A percentile compares a stretch with the other conserved stretches of the same genome.
phyloP scores from a whole-genome alignment of 2,797 vertebrate species.

The Artibeus jamaicensis region DNA sequence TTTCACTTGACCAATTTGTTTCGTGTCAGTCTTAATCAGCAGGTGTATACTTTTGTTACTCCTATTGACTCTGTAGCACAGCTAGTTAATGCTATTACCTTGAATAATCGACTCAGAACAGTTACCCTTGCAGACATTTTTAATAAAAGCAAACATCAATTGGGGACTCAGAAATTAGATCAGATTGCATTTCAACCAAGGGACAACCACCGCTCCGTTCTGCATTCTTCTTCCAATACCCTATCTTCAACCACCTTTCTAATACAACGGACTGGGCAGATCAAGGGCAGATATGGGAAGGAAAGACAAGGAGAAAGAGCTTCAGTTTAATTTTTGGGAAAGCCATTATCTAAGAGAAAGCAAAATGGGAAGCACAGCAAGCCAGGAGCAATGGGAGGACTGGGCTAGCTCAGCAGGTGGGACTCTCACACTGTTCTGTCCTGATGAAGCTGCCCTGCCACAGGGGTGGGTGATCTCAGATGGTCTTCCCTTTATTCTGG shows the following conservation, averaged over 20 bases:
- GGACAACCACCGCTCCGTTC: conserved; percentile 60
- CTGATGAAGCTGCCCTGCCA: background rate
- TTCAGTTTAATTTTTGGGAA: conserved; percentile 2
- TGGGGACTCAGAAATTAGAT: conserved; percentile 80
- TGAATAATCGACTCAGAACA: conserved; percentile 76
- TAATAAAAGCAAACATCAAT: conserved; percentile 83
- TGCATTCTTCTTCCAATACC: conserved; percentile 64
- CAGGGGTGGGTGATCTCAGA: background rate
- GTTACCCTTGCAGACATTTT: conserved; percentile 81
- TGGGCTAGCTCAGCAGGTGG: background rate
- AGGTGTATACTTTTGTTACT: conserved; percentile 81
- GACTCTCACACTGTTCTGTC: background rate
- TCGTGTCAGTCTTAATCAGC: conserved; percentile 82
- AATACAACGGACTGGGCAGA: conserved; percentile 46
- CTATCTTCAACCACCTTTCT: conserved; percentile 58
- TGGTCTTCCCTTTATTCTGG: background rate
- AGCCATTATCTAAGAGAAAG: background rate
- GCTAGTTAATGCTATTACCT: conserved; percentile 81
- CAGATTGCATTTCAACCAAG: conserved; percentile 77
- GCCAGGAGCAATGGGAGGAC: background rate
- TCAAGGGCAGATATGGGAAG: background rate
- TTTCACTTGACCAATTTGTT: conserved; percentile 81
- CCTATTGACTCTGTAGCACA: conserved; percentile 82
- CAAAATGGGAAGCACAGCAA: background rate
- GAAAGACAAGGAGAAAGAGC: background rate